These are phyloP conservation scores for Beris morrisii DNA, from an alignment of 2,888 invertebrate genomes.

Conservation along the genomic window DNA sequence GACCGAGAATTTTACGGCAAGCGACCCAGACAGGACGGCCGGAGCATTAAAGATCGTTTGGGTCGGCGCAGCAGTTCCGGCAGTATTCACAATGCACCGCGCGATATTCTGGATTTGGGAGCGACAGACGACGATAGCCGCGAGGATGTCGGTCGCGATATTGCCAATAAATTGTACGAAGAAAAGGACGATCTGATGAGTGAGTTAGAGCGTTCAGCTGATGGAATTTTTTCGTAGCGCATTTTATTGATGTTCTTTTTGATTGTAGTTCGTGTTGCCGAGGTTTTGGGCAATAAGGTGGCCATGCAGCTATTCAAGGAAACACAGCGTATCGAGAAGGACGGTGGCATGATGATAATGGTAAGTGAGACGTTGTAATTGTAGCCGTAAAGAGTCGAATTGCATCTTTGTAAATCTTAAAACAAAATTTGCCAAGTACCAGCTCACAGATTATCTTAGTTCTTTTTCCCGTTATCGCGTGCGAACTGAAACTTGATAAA, in stretches of 20 bases:
- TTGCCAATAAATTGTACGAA: slow-evolving; percentile 73
- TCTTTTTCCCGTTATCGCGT: too few species aligned
- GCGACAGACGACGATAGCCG: slow-evolving; percentile 59
- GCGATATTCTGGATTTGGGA: slow-evolving; percentile 62
- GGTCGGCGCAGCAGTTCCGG: slow-evolving; percentile 51
- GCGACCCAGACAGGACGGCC: slow-evolving; percentile 40
- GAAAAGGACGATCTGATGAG: slow-evolving; percentile 73
- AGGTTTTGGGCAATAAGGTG: slow-evolving; percentile 70
- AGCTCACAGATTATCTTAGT: too few species aligned
- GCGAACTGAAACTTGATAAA: too few species aligned
- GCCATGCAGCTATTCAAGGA: slow-evolving; percentile 75
- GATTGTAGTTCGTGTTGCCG: slow-evolving; percentile 66
- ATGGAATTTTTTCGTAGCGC: neutral
- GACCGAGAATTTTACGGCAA: slow-evolving; percentile 1
- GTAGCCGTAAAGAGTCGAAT: neutral
- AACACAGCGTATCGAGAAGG: slow-evolving; percentile 79
- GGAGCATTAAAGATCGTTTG: slow-evolving; percentile 48
- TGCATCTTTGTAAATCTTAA: too few species aligned
- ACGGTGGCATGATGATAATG: slow-evolving; percentile 85
- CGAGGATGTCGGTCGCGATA: slow-evolving; percentile 69
- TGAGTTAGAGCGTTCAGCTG: slow-evolving; percentile 53
- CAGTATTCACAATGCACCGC: slow-evolving; percentile 57
- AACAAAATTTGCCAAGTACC: too few species aligned
- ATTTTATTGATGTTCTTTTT: neutral
- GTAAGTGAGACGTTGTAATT: slow-evolving; percentile 55